Base-by-base conservation (phyloP, 2,888 invertebrate genomes). In the Deilephila elpenor region DNA sequence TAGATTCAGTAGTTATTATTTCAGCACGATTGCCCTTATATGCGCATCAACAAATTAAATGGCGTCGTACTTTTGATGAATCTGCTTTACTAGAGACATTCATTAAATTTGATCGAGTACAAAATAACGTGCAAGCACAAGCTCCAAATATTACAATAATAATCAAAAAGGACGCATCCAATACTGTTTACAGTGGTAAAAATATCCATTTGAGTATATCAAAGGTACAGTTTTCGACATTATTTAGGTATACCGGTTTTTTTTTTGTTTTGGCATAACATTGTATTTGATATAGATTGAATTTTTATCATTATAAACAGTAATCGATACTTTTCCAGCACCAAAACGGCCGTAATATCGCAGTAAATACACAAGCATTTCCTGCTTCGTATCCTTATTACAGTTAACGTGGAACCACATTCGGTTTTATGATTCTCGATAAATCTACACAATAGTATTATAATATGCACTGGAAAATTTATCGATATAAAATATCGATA, bases 301-400 rank as follows among this genome's bases (percentile, higher is more conserved):
- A 19, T n/a, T 17, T 7, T 11, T n/a, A 64, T 34, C 81, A 82
- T 82, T 79, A 79, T 81, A 84, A 88, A 86, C 87, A 87, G 85
- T 75, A 84, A 83, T 85, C 87, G 78, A 84, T 79, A 81, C 80
- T 80, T 83, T 78, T 86, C 85, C 86, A 91, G 89, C 91, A 90
- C 91, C 90, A 85, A 81, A 83, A 80, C 79, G 85, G 88, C 86
- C 88, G 85, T 81, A 87, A 86, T 85, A 85, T 85, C 83, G 84
- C 71, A 71, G 73, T 76, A 77, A 77, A 75, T 78, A 82, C 80
- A 83, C 80, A 80, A 78, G 79, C 79, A 76, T 80, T 70, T 25
- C n/a, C 62, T 73, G 70, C 29, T 67, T 64, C 64, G 11, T 67
- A 29, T 67, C 78, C 74, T 64, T 73, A 74, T 74, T 73, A 74